These are phyloP conservation scores for Drosophila parabipectinata DNA, from an alignment of 1,140 invertebrate species.

Conservation along the genomic window DNA sequence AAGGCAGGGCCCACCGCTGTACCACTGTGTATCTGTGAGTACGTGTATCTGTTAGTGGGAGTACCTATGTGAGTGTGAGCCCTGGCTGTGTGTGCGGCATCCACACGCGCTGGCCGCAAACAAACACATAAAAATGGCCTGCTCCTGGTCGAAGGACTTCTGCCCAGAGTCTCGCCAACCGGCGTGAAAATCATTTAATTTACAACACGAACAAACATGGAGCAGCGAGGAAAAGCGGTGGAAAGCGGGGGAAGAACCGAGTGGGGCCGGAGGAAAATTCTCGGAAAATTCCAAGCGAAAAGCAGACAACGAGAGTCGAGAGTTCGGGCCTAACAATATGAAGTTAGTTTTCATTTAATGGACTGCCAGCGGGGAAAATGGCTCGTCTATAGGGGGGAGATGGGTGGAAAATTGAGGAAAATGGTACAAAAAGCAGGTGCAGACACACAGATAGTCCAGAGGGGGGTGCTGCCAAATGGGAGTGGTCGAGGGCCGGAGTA, in stretches of 20 bases:
- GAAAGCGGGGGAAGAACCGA: slow-evolving; percentile 13
- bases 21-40: not conserved
- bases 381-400: not conserved
- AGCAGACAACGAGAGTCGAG: slow-evolving; percentile 12
- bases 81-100: not conserved
- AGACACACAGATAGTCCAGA: slow-evolving; percentile 24
- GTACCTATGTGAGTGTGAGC: not conserved
- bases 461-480: not conserved
- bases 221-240: slow-evolving; percentile 4
- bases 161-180: slow-evolving; percentile 22
- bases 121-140: slow-evolving; percentile 80
- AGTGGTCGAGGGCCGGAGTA: not conserved
- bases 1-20: slow-evolving; percentile 33
- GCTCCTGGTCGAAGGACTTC: slow-evolving; percentile 26
- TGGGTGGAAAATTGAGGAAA: not conserved
- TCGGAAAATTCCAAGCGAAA: slow-evolving; percentile 5
- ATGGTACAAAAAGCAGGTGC: slow-evolving; percentile 27
- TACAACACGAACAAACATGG: slow-evolving; percentile 64
- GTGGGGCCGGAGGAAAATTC: not conserved
- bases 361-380: slow-evolving; percentile 58
- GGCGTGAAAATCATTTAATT: slow-evolving; percentile 83
- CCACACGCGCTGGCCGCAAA: slow-evolving; percentile 57
- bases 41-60: slow-evolving; percentile 2
- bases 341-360: slow-evolving; percentile 79
- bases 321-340: slow-evolving; percentile 60